phyloP scores from a whole-genome alignment of 2,888 invertebrate species.

The Drosophila gaucha region DNA sequence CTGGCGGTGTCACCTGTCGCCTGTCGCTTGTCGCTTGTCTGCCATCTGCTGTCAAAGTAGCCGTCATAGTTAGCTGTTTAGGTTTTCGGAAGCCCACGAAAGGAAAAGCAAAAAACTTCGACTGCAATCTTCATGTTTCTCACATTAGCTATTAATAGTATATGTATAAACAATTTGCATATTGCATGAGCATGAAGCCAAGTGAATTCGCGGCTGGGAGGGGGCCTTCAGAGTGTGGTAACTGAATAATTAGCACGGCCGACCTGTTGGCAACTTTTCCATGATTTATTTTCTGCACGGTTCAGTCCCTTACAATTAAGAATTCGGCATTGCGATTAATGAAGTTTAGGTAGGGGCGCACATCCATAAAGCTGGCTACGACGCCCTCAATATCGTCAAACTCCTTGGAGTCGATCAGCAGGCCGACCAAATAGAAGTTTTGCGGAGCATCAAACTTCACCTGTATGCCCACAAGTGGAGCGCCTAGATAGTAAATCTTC shows the following conservation, averaged over 20 bases:
- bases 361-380: slow-evolving; percentile 53
- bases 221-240: neutral
- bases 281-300: slow-evolving; percentile 32
- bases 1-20: slow-evolving; percentile 6
- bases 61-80: slow-evolving; percentile 29
- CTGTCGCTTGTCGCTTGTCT: slow-evolving; percentile 18
- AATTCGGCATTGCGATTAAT: slow-evolving; percentile 51
- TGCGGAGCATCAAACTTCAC: slow-evolving; percentile 39
- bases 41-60: slow-evolving; percentile 37
- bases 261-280: slow-evolving; percentile 52
- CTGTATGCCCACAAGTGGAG: slow-evolving; percentile 60
- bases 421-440: slow-evolving; percentile 58
- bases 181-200: slow-evolving; percentile 49
- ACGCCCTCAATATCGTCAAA: neutral
- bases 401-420: slow-evolving; percentile 49
- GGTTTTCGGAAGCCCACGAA: slow-evolving; percentile 18
- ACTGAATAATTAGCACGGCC: slow-evolving; percentile 64
- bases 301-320: slow-evolving; percentile 33
- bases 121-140: slow-evolving; percentile 61
- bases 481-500: slow-evolving; percentile 41
- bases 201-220: slow-evolving; percentile 8
- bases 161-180: slow-evolving; percentile 70
- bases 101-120: slow-evolving; percentile 15
- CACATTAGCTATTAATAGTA: slow-evolving; percentile 66
- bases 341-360: slow-evolving; percentile 54